A percentile compares a stretch with the other conserved stretches of the same genome.
Evolutionary conservation across 1,140 invertebrate genomes (phyloP).

Genomic region (Prorops nasuta): DNA sequence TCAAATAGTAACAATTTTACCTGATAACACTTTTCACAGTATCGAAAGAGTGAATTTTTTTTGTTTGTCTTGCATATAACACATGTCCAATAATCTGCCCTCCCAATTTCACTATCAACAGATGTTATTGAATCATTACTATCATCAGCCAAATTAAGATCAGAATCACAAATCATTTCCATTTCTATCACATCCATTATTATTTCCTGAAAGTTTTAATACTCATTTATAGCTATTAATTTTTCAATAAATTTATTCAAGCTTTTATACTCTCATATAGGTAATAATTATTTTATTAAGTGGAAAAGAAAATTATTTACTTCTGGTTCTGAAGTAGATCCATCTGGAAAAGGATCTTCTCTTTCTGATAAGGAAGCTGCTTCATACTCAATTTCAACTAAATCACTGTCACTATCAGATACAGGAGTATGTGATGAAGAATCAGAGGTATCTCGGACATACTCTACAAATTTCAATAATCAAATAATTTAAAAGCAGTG

Average conservation of each 20-base stretch:
- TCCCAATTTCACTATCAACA: slow-evolving; percentile 58
- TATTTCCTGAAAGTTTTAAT: too few species aligned
- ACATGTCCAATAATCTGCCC: slow-evolving; percentile 64
- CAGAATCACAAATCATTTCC: slow-evolving; percentile 28
- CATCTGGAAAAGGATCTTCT: slow-evolving; percentile 14
- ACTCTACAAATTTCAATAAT: slow-evolving; percentile 17
- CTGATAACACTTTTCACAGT: slow-evolving; percentile 69
- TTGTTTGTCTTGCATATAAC: slow-evolving; percentile 62
- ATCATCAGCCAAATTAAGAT: slow-evolving; percentile 48
- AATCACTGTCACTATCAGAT: slow-evolving; percentile 17
- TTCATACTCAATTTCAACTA: slow-evolving; percentile 27
- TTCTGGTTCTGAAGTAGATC: slow-evolving; percentile 30
- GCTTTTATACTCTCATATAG: too few species aligned
- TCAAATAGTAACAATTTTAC: too few species aligned
- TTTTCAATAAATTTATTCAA: too few species aligned
- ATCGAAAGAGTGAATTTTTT: slow-evolving; percentile 64
- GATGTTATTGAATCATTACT: slow-evolving; percentile 56
- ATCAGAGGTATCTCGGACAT: slow-evolving; percentile 31
- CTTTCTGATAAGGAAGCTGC: slow-evolving; percentile 20
- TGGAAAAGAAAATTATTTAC: too few species aligned
- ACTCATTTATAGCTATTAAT: too few species aligned
- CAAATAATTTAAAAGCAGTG: not conserved
- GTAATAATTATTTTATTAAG: too few species aligned
- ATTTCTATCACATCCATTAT: slow-evolving; percentile 29
- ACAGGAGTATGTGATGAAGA: slow-evolving; percentile 23